phyloP scores from a whole-genome alignment of 2,888 invertebrate genomes.

The Kryphioiulus occultus region DNA sequence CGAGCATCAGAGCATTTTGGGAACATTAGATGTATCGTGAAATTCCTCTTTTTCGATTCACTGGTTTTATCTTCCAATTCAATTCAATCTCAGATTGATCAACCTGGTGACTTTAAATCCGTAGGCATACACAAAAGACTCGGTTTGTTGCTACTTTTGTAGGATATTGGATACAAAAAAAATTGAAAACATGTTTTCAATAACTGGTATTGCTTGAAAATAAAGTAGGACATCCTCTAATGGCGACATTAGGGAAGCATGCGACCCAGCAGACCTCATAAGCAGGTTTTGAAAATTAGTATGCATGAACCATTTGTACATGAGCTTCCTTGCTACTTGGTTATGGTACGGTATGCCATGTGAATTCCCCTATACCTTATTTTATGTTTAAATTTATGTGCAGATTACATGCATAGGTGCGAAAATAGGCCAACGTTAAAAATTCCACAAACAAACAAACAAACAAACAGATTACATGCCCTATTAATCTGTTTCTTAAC shows the following conservation, averaged over 20 bases:
- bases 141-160: background rate
- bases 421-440: no score
- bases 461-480: no score
- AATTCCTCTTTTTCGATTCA: background rate
- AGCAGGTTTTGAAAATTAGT: background rate
- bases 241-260: background rate
- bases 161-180: background rate
- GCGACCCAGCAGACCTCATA: background rate
- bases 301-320: no score
- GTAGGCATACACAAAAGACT: background rate
- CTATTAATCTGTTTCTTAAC: no score
- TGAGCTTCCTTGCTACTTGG: no score
- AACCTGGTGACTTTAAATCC: background rate
- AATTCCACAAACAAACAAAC: no score
- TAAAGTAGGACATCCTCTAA: background rate
- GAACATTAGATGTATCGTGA: background rate
- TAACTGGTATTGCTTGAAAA: background rate
- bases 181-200: background rate
- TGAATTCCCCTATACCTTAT: no score
- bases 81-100: background rate
- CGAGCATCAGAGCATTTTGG: background rate
- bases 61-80: conserved; percentile 8
- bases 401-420: no score
- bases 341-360: no score
- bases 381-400: no score